Evolutionary conservation across 2,888 invertebrate species (phyloP).

Genomic region (Agrochola litura): DNA sequence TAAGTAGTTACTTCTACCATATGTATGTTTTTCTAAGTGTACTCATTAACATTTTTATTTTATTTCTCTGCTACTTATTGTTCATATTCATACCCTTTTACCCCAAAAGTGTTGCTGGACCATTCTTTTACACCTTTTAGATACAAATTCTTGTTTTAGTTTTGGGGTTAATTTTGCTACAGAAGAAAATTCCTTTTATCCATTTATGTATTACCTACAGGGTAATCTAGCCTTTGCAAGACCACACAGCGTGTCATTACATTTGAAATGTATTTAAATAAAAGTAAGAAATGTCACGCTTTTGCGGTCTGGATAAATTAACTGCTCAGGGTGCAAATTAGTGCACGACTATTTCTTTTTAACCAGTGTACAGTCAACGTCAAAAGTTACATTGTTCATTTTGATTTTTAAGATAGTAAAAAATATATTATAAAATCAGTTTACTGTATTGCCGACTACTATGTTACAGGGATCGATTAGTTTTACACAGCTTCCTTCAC

Average conservation of each 20-base stretch:
- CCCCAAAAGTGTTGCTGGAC: background rate
- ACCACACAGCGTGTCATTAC: conserved; percentile 52
- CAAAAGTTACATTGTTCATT: background rate
- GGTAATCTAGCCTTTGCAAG: conserved; percentile 29
- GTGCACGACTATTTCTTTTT: conserved; percentile 34
- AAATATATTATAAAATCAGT: too few relatives aligned
- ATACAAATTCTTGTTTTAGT: background rate
- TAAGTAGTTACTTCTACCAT: background rate
- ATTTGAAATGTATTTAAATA: conserved; percentile 58
- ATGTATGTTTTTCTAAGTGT: too few relatives aligned
- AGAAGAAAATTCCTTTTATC: background rate
- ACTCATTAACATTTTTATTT: too few relatives aligned
- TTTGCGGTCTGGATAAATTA: conserved; percentile 39
- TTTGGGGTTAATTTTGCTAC: background rate
- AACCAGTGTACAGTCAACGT: background rate
- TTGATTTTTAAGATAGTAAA: too few relatives aligned
- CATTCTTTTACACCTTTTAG: background rate
- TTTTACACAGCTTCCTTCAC: background rate
- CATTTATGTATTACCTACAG: too few relatives aligned
- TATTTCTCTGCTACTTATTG: background rate
- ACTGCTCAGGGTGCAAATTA: conserved; percentile 33
- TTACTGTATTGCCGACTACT: background rate
- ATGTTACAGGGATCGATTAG: background rate
- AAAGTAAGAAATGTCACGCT: conserved; percentile 49
- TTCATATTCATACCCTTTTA: background rate